Percentiles rank a stretch among this genome's conserved stretches.
Conservation (phyloP, 2,113 vertebrate genomes). For the Syngnathus typhle region DNA sequence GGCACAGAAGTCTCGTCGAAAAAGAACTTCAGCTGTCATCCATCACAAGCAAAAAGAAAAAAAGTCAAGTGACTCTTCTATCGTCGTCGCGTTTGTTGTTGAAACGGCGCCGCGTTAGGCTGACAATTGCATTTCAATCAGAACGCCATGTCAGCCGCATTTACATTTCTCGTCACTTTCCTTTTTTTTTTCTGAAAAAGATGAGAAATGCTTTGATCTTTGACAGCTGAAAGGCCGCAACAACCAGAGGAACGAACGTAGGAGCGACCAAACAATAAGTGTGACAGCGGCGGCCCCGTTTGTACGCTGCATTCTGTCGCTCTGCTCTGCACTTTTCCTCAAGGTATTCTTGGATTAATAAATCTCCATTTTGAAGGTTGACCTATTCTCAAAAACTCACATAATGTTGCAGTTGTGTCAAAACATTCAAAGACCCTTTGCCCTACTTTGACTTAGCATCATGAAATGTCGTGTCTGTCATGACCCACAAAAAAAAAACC, state of each 20-base stretch:
- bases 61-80: conserved; percentile 16
- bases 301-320: neutral
- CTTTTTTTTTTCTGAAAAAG: conserved; percentile 51
- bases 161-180: conserved; percentile 36
- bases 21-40: conserved; percentile 14
- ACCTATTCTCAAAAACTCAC: neutral
- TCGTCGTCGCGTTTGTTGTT: conserved; percentile 48
- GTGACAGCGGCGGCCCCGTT: neutral
- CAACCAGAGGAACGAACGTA: conserved; percentile 52
- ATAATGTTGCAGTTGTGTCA: neutral
- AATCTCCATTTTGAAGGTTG: neutral
- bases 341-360: neutral
- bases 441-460: neutral
- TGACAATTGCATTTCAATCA: conserved; percentile 61
- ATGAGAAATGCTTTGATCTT: conserved; percentile 62
- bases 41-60: neutral
- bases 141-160: conserved; percentile 43
- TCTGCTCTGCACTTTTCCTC: neutral
- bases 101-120: conserved; percentile 18
- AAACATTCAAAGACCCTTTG: neutral
- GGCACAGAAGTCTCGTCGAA: no score
- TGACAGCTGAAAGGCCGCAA: conserved; percentile 57
- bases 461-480: neutral
- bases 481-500: neutral
- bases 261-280: conserved; percentile 24